Evolutionary conservation across 92 coral and sea anemone genomes (phyloP).

Genomic region (Porites evermanni): DNA sequence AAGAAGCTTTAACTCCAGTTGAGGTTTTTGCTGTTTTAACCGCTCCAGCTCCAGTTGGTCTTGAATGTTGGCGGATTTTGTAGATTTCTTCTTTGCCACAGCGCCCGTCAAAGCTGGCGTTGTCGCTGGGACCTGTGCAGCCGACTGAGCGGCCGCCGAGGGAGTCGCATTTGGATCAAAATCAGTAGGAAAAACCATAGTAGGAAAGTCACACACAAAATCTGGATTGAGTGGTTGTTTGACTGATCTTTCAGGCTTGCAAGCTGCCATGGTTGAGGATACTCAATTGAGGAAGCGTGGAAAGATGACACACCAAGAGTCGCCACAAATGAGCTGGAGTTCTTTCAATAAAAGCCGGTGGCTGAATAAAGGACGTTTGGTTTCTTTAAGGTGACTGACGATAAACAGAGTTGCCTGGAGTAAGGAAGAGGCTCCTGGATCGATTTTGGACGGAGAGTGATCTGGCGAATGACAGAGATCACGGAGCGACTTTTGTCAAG

Average conservation of each 20-base stretch:
- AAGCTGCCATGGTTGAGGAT: constrained; percentile 1
- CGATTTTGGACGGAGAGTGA: no score
- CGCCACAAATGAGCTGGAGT: no score
- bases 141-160: background rate
- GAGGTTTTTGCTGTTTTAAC: constrained; percentile 31
- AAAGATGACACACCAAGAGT: no score
- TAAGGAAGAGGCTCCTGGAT: no score
- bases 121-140: background rate
- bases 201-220: constrained; percentile 13
- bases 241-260: background rate
- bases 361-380: no score
- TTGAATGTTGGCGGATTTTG: constrained; percentile 10
- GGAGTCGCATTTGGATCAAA: background rate
- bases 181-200: background rate
- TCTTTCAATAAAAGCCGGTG: no score
- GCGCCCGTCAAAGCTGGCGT: background rate
- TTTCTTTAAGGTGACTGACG: no score
- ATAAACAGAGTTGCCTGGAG: no score
- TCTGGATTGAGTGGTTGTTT: constrained; percentile 25
- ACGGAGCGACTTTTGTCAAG: no score
- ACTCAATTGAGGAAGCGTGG: background rate
- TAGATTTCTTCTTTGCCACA: constrained; percentile 5
- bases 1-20: constrained; percentile 18
- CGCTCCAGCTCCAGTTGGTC: constrained; percentile 22
- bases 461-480: no score